Conservation (phyloP, 2,888 invertebrate species). For the Zygaena filipendulae region DNA sequence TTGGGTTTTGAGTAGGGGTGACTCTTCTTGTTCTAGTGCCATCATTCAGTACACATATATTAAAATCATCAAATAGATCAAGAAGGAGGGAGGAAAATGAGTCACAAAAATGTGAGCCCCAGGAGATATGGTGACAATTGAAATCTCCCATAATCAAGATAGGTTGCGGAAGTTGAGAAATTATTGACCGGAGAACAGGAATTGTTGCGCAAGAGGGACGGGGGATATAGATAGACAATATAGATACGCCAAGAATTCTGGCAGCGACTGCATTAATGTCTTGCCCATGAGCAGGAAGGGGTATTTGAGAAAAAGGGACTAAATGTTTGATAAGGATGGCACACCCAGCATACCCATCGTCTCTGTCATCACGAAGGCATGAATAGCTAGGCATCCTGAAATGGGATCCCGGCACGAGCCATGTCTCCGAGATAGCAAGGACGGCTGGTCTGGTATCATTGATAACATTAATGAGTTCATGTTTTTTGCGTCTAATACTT, state of each 20-base stretch:
- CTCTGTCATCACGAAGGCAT: slow-evolving; percentile 18
- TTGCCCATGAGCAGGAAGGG: slow-evolving; percentile 7
- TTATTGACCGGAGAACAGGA: slow-evolving; percentile 4
- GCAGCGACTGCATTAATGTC: slow-evolving; percentile 13
- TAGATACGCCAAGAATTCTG: slow-evolving; percentile 9
- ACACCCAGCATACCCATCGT: slow-evolving; percentile 16
- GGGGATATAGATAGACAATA: slow-evolving; percentile 14
- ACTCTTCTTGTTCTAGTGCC: slow-evolving; percentile 16
- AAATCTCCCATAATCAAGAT: slow-evolving; percentile 11
- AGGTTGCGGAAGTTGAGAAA: slow-evolving; percentile 5
- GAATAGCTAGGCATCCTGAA: slow-evolving; percentile 14
- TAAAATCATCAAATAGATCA: slow-evolving; percentile 13
- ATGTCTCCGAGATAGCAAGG: slow-evolving; percentile 14
- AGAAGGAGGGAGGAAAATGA: slow-evolving; percentile 5
- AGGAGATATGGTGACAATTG: slow-evolving; percentile 15
- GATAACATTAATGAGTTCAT: slow-evolving; percentile 6
- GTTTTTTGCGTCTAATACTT: slow-evolving; percentile 4
- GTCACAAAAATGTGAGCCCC: slow-evolving; percentile 12
- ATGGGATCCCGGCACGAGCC: slow-evolving; percentile 12
- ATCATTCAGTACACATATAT: slow-evolving; percentile 16
- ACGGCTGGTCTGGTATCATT: slow-evolving; percentile 7
- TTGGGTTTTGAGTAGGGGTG: slow-evolving; percentile 9
- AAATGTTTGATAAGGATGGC: slow-evolving; percentile 8
- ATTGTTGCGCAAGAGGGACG: slow-evolving; percentile 7
- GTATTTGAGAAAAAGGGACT: slow-evolving; percentile 9